phyloP scores from a whole-genome alignment of 1,140 invertebrate species.

The Melitaea cinxia region DNA sequence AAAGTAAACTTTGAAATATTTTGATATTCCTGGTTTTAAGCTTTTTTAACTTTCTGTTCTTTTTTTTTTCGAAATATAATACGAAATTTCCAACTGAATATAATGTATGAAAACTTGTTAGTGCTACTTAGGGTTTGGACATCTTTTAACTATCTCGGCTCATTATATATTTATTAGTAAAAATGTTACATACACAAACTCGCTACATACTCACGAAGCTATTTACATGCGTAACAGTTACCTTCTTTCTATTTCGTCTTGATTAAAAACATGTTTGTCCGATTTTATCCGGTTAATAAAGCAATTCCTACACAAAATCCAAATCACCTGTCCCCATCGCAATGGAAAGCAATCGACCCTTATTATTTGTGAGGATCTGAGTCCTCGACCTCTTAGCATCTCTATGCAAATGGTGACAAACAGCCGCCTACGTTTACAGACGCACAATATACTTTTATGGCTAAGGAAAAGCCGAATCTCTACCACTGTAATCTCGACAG shows the following conservation, averaged over 20 bases:
- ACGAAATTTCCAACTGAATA: no score
- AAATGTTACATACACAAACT: no score
- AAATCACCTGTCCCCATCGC: constrained; percentile 24
- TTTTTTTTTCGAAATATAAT: no score
- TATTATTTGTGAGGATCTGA: constrained; percentile 39
- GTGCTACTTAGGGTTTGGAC: no score
- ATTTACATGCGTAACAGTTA: no score
- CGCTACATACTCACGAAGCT: no score
- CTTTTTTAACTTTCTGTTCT: no score
- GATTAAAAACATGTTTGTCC: constrained; percentile 6
- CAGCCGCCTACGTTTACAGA: constrained; percentile 73
- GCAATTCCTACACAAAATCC: constrained; percentile 7
- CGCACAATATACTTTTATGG: constrained; percentile 81
- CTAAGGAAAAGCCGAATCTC: constrained; percentile 68
- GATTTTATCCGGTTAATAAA: constrained; percentile 10
- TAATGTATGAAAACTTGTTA: no score
- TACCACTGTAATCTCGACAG: constrained; percentile 34
- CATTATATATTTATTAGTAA: no score
- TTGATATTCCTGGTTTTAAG: no score
- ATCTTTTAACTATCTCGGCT: no score
- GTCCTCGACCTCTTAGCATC: constrained; percentile 53
- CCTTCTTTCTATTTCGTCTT: neutral
- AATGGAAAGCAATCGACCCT: constrained; percentile 35
- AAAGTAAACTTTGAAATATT: no score
- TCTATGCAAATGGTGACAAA: constrained; percentile 80